Evolutionary conservation across 1,140 invertebrate genomes (phyloP).

Genomic region (Trachymyrmex cornetzi): DNA sequence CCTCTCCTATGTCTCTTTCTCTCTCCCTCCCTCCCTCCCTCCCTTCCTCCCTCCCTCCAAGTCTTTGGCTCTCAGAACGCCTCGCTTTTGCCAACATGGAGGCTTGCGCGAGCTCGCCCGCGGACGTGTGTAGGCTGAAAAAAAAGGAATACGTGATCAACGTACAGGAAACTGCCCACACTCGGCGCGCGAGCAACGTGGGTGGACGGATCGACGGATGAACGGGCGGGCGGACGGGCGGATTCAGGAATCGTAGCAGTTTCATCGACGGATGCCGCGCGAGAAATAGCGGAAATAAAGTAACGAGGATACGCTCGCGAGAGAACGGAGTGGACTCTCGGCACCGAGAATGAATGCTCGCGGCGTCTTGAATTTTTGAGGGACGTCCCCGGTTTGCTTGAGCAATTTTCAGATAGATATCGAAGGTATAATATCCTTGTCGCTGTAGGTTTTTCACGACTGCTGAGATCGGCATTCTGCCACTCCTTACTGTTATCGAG

Average conservation of each 20-base stretch:
- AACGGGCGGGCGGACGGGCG: constrained; percentile 63
- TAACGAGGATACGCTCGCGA: constrained; percentile 12
- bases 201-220: constrained; percentile 71
- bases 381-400: background rate
- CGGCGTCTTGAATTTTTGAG: background rate
- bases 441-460: background rate
- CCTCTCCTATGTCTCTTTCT: background rate
- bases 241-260: constrained; percentile 66
- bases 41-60: background rate
- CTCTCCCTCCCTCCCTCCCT: background rate
- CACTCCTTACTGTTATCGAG: background rate
- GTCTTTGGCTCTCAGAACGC: constrained; percentile 37
- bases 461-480: background rate
- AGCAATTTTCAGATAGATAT: background rate
- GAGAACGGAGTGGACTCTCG: constrained; percentile 1
- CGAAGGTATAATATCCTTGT: background rate
- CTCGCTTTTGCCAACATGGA: constrained; percentile 61
- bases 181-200: constrained; percentile 77
- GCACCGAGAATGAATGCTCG: background rate
- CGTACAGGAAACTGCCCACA: constrained; percentile 82
- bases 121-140: constrained; percentile 75
- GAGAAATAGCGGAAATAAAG: constrained; percentile 18
- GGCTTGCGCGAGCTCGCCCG: constrained; percentile 31
- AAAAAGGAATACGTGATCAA: constrained; percentile 80
- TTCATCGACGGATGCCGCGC: constrained; percentile 33